A percentile compares a stretch with the other conserved stretches of the same genome.
Evolutionary conservation across 2,888 invertebrate species (phyloP).

Genomic region (Prenolepis imparis): DNA sequence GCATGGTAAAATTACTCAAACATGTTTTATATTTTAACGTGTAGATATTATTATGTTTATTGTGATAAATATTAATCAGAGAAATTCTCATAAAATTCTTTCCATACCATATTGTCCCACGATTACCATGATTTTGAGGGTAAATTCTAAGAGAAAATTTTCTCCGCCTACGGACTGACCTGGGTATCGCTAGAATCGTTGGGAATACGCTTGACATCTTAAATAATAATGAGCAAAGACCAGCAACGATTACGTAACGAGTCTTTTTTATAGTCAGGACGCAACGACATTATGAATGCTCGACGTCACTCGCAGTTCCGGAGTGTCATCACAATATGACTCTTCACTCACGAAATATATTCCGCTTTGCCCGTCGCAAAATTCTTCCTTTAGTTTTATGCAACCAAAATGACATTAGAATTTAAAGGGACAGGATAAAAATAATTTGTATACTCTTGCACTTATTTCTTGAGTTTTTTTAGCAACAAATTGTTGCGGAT

Average conservation of each 20-base stretch:
- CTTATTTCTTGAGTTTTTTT: background rate
- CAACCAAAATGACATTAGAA: background rate
- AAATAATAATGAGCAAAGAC: conserved; percentile 50
- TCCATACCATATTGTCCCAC: too few species aligned
- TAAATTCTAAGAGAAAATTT: too few species aligned
- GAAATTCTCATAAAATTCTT: too few species aligned
- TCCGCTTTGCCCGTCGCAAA: background rate
- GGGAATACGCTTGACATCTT: conserved; percentile 42
- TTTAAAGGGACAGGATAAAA: background rate
- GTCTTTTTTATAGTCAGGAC: conserved; percentile 47
- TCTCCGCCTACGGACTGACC: too few species aligned
- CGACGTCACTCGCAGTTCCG: conserved; percentile 39
- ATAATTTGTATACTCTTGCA: background rate
- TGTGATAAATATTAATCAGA: too few species aligned
- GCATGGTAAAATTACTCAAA: too few species aligned
- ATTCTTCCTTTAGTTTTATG: background rate
- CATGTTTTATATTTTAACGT: too few species aligned
- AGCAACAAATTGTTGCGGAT: too few species aligned
- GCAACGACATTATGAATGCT: conserved; percentile 44
- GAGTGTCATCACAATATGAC: conserved; percentile 25
- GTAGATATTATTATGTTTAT: too few species aligned
- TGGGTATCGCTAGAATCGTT: background rate
- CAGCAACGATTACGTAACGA: conserved; percentile 59
- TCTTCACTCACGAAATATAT: conserved; percentile 40
- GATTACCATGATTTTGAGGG: too few species aligned